A percentile compares a stretch with the other conserved stretches of the same genome.
Evolutionary conservation across 1,140 invertebrate genomes (phyloP).

Genomic region (Mamestra configurata): DNA sequence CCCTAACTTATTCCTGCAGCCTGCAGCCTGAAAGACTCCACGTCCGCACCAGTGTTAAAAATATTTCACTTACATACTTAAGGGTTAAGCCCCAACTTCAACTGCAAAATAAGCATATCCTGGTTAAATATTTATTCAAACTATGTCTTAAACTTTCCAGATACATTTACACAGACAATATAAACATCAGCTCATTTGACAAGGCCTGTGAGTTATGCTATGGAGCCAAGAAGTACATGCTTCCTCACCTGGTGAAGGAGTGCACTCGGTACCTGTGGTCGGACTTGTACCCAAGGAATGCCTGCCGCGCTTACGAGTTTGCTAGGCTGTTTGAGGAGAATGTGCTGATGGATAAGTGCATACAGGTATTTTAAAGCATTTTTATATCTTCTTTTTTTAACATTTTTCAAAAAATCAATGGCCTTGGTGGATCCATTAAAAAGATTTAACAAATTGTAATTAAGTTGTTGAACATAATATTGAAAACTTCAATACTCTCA

Average conservation of each 20-base stretch:
- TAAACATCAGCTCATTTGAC: conserved; percentile 93
- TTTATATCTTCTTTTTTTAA: too few relatives aligned
- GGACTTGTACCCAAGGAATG: conserved; percentile 93
- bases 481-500: too few relatives aligned
- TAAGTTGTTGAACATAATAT: too few relatives aligned
- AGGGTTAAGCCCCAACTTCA: too few relatives aligned
- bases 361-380: conserved; percentile 89
- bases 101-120: too few relatives aligned
- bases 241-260: conserved; percentile 93
- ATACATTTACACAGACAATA: conserved; percentile 94
- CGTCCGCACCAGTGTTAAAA: too few relatives aligned
- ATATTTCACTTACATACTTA: too few relatives aligned
- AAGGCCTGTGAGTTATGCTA: conserved; percentile 95
- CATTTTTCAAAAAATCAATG: too few relatives aligned
- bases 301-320: conserved; percentile 95
- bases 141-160: conserved; percentile 81
- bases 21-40: too few relatives aligned
- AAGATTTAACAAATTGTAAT: too few relatives aligned
- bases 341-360: conserved; percentile 93
- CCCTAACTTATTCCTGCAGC: too few relatives aligned
- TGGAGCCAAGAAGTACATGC: conserved; percentile 96
- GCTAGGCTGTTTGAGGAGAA: conserved; percentile 95
- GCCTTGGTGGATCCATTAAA: too few relatives aligned
- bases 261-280: conserved; percentile 94
- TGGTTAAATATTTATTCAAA: conserved; percentile 25